Percentiles rank a stretch among this genome's conserved stretches.
Conservation (phyloP, 2,888 invertebrate species). For the Corbicula japonica region DNA sequence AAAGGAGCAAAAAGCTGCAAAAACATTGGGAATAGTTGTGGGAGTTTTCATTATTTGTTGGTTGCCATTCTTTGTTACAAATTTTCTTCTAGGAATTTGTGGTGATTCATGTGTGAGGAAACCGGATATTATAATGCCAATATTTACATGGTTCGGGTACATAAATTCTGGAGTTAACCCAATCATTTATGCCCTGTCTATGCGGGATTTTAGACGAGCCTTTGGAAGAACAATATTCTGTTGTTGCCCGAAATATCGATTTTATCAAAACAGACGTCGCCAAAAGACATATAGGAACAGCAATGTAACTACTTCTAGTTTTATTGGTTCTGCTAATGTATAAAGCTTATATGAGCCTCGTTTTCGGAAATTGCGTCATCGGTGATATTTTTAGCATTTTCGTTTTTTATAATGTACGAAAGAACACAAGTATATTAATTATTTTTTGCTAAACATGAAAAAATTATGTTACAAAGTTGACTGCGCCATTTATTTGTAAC, state of each 20-base stretch:
- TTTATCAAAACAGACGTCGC: conserved; percentile 61
- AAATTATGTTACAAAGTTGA: too few species aligned
- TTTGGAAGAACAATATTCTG: conserved; percentile 95
- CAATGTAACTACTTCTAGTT: conserved; percentile 77
- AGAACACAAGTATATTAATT: too few species aligned
- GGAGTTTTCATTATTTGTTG: conserved; percentile 98
- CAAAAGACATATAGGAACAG: conserved; percentile 67
- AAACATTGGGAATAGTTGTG: conserved; percentile 98
- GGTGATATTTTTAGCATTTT: too few species aligned
- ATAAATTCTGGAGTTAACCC: conserved; percentile 89
- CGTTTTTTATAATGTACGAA: too few species aligned
- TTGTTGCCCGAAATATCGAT: conserved; percentile 81
- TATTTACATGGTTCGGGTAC: conserved; percentile 86
- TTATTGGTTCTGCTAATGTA: conserved; percentile 61
- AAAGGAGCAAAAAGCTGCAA: conserved; percentile 98
- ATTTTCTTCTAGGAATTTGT: conserved; percentile 94
- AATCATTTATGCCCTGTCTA: conserved; percentile 99
- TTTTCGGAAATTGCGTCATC: too few species aligned
- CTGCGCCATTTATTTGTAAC: too few species aligned
- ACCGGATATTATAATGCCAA: conserved; percentile 82
- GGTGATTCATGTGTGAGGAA: conserved; percentile 89
- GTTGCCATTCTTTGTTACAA: conserved; percentile 98
- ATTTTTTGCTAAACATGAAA: too few species aligned
- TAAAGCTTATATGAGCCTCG: too few species aligned
- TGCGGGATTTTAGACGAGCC: conserved; percentile 95